Evolutionary conservation across 2,113 vertebrate species (phyloP), one percentile per base, ranked within the genome.

Genomic region (Megaleporinus macrocephalus): DNA sequence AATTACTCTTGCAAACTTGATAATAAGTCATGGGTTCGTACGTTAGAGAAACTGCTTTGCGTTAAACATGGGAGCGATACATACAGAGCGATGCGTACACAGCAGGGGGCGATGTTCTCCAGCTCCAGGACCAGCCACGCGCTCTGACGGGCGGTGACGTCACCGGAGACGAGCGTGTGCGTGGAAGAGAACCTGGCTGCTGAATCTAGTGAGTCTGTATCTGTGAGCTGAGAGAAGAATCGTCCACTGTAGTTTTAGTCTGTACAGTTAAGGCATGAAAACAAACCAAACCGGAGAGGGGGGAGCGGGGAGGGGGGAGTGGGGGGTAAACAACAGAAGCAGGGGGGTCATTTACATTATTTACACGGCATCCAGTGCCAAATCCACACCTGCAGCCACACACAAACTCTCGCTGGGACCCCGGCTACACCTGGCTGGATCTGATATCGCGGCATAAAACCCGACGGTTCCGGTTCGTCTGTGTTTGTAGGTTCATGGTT

Each of bases 191-290:
- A 47, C 49, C 80, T 57, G 47, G 24, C 13, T 29, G 66, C 30
- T 59, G 1, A 6, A 22, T 57, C 22, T 75, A 29, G 14, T 9
- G 29, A 49, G 26, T n/a, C 4, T 12, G 49, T 16, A 20, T 49
- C 44, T 6, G 49, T 16, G 36, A 15, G 66, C n/a, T 55, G 18
- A 13, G 7, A 55, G 27, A 41, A 15, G 70, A n/a, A 26, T 41
- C 22, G 22, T 51, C 41, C 20, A 36, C 62, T 73, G 65, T 49
- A 62, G 49, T 24, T 70, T 68, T 74, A 41, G 59, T 84, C 55
- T 89, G 73, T 89, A 86, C 84, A 88, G 61, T 84, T 88, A 88
- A 88, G 89, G 87, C 89, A 85, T 81, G 83, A 53, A 77, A 85
- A 73, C 47, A 70, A 80, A 74, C 49, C 51, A 79, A 74, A 80